Conservation (phyloP, 2,888 invertebrate genomes). For the Pristionchus fissidentatus region DNA sequence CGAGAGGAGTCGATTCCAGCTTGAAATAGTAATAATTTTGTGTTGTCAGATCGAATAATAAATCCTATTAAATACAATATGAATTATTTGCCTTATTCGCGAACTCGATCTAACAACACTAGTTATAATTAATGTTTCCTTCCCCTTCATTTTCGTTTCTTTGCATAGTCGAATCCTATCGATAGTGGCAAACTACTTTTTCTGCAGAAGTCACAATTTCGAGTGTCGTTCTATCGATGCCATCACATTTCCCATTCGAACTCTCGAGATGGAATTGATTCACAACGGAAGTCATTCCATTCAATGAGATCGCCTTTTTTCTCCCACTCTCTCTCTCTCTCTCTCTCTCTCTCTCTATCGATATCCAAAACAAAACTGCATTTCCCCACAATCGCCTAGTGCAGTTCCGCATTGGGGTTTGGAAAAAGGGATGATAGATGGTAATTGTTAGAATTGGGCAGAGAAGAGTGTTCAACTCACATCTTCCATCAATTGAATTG, state of each 20-base stretch:
- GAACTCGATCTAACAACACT: no score
- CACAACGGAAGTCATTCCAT: not conserved
- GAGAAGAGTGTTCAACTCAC: no score
- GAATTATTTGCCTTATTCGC: not conserved
- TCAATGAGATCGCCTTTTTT: not conserved
- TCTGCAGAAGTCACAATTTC: no score
- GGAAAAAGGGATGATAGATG: no score
- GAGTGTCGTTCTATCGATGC: no score
- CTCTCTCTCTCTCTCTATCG: not conserved
- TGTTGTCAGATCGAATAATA: not conserved
- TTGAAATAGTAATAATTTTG: not conserved
- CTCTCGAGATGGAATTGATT: not conserved
- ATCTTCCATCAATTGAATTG: constrained; percentile 39
- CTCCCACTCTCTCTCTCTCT: not conserved
- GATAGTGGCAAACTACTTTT: no score
- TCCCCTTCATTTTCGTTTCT: not conserved
- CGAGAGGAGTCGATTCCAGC: constrained; percentile 12
- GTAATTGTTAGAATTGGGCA: no score
- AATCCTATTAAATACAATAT: not conserved
- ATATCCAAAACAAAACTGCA: no score
- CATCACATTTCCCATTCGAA: no score
- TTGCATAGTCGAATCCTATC: no score
- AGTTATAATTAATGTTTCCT: not conserved
- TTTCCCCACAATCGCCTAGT: no score
- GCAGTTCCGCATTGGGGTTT: no score